Evolutionary conservation across 1,140 invertebrate species (phyloP), one percentile per base, ranked within the genome.

Genomic region (Lutraria rhynchaena): DNA sequence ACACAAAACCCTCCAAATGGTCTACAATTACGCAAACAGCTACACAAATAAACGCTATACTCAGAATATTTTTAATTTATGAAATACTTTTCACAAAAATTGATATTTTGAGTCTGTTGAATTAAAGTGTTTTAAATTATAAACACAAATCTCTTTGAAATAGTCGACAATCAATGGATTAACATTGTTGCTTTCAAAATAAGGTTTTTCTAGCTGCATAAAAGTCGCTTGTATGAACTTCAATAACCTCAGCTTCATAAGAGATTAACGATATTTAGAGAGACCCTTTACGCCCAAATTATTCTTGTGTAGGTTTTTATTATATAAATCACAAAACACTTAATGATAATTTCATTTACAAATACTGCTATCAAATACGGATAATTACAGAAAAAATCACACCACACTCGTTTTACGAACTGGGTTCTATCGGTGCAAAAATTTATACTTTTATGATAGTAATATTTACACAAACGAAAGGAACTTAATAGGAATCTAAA

Each of bases 141-240:
- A 75, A 75, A 75, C 73, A 63, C 29, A 75, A 61, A 5, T 37
- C 22, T 13, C 73, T 75, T 61, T 75, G 22, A 60, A 75, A 61
- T 22, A 15, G 17, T 41, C 31, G 44, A 29, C 37, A 60, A 61
- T 75, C 73, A 44, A 61, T 58, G 57, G 19, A 60, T 51, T n/a
- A 27, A 27, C 53, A 37, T n/a, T 19, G 29, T 57, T 33, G 51
- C 55, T 31, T 63, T 63, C 22, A 58, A 58, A 74, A 44, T 74
- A n/a, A 37, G 33, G 73, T 75, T 17, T 33, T 60, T 41, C 15
- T 5, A 24, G 46, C 61, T 60, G 73, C 51, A 13, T 61, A 61
- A 75, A 61, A 61, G 57, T 75, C 57, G 57, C 73, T 75, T 75
- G 57, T 44, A 75, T 63, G 58, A 74, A 74, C 70, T 55, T 11